A percentile compares a stretch with the other conserved stretches of the same genome.
Conservation (phyloP, 2,113 vertebrate species). For the Macquaria ambigua region DNA sequence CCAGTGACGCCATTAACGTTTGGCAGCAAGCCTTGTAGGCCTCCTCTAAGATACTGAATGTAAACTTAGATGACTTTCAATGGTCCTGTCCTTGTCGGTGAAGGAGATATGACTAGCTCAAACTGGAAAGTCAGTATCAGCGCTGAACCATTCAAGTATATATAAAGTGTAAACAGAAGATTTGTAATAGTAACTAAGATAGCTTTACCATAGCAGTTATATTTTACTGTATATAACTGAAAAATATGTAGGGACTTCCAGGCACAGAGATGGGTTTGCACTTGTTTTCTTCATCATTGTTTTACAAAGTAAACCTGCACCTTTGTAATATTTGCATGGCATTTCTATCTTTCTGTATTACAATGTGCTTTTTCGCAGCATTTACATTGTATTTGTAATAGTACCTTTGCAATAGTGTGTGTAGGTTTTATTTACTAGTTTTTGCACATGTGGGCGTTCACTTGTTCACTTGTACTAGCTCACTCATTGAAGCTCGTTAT, state of each 20-base stretch:
- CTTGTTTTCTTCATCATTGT: not conserved
- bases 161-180: constrained; percentile 3
- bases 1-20: constrained; percentile 40
- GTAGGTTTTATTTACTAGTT: not conserved
- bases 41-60: constrained; percentile 36
- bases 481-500: not conserved
- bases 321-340: not conserved
- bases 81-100: constrained; percentile 37
- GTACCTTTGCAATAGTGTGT: not conserved
- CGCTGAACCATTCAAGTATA: not conserved
- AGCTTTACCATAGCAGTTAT: not conserved
- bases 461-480: too few relatives aligned
- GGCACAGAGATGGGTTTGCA: not conserved
- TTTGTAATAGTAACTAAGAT: not conserved
- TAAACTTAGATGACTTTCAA: constrained; percentile 61
- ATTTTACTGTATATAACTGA: not conserved
- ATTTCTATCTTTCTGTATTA: not conserved
- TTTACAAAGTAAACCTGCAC: not conserved
- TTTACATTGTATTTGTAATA: not conserved
- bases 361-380: not conserved
- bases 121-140: constrained; percentile 45
- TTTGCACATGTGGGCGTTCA: not conserved
- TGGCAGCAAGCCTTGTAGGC: constrained; percentile 42
- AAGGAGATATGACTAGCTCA: constrained; percentile 22
- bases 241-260: not conserved